Evolutionary conservation across 2,797 vertebrate species (phyloP).

Genomic region (Xyrichtys novacula): DNA sequence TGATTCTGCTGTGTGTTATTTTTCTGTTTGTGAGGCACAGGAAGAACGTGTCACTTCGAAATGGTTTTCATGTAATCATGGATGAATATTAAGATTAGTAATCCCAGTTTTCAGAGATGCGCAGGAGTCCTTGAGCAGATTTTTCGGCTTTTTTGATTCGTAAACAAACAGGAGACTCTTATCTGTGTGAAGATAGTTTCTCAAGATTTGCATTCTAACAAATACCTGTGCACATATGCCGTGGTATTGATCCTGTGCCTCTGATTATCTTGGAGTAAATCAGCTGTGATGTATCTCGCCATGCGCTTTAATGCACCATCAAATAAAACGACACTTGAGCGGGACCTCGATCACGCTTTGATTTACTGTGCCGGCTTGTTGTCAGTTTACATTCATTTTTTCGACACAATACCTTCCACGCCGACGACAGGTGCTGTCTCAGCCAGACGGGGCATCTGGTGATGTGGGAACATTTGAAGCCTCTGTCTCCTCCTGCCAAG

Average conservation of each 20-base stretch:
- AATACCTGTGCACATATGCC: not conserved
- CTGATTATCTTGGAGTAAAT: slow-evolving; percentile 10
- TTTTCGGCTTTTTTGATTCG: slow-evolving; percentile 1
- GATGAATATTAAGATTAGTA: slow-evolving; percentile 12
- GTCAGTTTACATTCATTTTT: slow-evolving; percentile 29
- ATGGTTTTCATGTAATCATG: slow-evolving; percentile 19
- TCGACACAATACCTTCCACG: slow-evolving; percentile 6
- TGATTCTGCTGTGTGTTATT: slow-evolving; percentile 46
- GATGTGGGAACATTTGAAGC: slow-evolving; percentile 55
- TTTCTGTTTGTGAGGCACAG: not conserved
- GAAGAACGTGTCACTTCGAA: slow-evolving; percentile 1
- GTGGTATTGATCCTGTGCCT: not conserved
- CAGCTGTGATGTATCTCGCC: not conserved
- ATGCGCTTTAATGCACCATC: slow-evolving; percentile 12
- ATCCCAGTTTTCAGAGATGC: slow-evolving; percentile 20
- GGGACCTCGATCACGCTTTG: slow-evolving; percentile 17
- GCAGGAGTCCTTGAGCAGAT: slow-evolving; percentile 28
- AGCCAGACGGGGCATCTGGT: slow-evolving; percentile 58
- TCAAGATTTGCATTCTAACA: slow-evolving; percentile 26
- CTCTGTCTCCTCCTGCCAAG: slow-evolving; percentile 51
- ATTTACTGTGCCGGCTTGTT: slow-evolving; percentile 31
- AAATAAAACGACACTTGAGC: slow-evolving; percentile 20
- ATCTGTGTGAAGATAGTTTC: too few species aligned
- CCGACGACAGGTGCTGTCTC: slow-evolving; percentile 55
- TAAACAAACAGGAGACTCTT: too few species aligned